phyloP scores from a whole-genome alignment of 1,140 invertebrate genomes.

The Bombus confusus region DNA sequence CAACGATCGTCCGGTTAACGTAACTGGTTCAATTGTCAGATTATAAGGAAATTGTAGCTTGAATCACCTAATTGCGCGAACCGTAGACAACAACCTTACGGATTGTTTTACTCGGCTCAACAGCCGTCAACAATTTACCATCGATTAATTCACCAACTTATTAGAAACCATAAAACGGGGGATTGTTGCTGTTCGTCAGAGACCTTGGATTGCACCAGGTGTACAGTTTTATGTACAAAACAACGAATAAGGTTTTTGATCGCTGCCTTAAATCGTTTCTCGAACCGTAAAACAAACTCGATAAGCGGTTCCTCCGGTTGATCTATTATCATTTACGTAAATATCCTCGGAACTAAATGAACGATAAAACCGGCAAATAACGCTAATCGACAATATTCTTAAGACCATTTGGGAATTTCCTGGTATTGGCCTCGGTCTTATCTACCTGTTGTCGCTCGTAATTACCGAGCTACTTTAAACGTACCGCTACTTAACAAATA shows the following conservation, averaged over 20 bases:
- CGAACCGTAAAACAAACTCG: not conserved
- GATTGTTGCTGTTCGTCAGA: not conserved
- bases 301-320: conserved; percentile 7
- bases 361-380: conserved; percentile 36
- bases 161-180: not conserved
- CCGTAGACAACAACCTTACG: not conserved
- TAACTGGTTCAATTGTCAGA: too few species aligned
- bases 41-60: not conserved
- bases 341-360: conserved; percentile 28
- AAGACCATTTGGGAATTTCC: conserved; percentile 20
- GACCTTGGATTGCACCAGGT: not conserved
- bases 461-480: conserved; percentile 39
- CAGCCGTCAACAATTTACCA: too few species aligned
- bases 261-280: not conserved
- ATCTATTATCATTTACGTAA: conserved; percentile 46
- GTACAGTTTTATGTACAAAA: not conserved
- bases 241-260: too few species aligned
- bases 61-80: not conserved
- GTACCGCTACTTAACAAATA: not conserved
- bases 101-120: not conserved
- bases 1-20: not conserved
- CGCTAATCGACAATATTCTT: not conserved
- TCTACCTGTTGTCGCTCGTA: conserved; percentile 8
- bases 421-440: conserved; percentile 6
- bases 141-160: too few species aligned